Conservation (phyloP, 2,113 vertebrate species). For the Vanacampus margaritifer region DNA sequence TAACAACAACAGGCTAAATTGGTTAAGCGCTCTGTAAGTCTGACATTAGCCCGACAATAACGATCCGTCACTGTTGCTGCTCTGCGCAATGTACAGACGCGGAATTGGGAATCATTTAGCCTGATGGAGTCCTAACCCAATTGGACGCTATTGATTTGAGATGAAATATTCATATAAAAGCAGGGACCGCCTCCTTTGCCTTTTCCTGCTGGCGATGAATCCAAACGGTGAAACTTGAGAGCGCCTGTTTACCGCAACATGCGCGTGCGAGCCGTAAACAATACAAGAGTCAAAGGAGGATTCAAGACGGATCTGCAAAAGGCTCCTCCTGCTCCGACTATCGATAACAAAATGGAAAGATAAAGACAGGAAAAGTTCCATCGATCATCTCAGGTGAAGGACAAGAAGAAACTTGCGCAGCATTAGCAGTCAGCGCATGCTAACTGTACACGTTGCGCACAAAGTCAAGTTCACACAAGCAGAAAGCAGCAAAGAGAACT, state of each 20-base stretch:
- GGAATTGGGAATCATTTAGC: slow-evolving; percentile 54
- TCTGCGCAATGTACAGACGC: slow-evolving; percentile 32
- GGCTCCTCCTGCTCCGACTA: slow-evolving; percentile 25
- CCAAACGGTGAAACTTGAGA: not conserved
- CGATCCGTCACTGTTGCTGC: slow-evolving; percentile 54
- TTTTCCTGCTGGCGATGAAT: not conserved
- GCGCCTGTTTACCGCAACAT: not conserved
- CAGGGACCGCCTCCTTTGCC: not conserved
- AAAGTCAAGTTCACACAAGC: slow-evolving; percentile 67
- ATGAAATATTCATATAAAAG: slow-evolving; percentile 52
- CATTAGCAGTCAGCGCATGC: slow-evolving; percentile 44
- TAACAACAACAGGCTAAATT: slow-evolving; percentile 55
- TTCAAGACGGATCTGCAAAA: not conserved
- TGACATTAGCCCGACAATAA: slow-evolving; percentile 43
- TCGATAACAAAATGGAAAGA: slow-evolving; percentile 39
- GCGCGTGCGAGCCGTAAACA: not conserved
- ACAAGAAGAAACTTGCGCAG: slow-evolving; percentile 37
- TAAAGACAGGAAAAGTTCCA: too few relatives aligned
- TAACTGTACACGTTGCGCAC: slow-evolving; percentile 37
- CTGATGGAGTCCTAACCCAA: slow-evolving; percentile 58
- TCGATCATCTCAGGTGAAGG: slow-evolving; percentile 22
- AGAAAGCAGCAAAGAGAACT: slow-evolving; percentile 32
- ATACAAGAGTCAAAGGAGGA: not conserved
- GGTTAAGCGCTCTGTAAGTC: slow-evolving; percentile 51
- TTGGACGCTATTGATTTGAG: slow-evolving; percentile 57